A percentile compares a stretch with the other conserved stretches of the same genome.
phyloP scores from a whole-genome alignment of 2,113 vertebrate species.

The Ifrita kowaldi region DNA sequence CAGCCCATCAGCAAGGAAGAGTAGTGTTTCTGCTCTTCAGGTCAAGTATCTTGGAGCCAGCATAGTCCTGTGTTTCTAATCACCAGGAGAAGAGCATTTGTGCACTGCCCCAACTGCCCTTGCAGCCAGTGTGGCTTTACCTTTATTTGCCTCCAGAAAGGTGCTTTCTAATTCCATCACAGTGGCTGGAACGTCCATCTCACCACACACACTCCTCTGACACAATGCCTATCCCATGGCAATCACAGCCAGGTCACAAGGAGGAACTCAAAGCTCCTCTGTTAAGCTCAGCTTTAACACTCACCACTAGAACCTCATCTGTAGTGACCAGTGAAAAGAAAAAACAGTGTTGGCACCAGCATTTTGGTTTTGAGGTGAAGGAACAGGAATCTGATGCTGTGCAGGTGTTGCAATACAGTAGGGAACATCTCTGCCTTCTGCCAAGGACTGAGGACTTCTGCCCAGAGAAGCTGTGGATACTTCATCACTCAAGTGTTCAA shows the following conservation, averaged over 20 bases:
- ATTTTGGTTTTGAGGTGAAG: not conserved
- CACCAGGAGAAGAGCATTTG: not conserved
- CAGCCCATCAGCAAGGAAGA: not conserved
- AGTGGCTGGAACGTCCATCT: not conserved
- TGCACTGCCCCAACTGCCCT: not conserved
- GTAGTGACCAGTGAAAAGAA: not conserved
- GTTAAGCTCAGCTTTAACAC: not conserved
- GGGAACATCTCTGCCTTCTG: not conserved
- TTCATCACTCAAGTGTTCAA: not conserved
- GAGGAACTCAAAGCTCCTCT: not conserved
- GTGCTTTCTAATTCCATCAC: not conserved
- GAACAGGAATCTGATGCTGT: not conserved
- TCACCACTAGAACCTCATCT: not conserved
- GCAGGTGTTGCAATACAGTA: not conserved
- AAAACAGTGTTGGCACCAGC: not conserved
- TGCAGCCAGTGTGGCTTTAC: not conserved
- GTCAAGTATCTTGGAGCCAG: not conserved
- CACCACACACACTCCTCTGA: not conserved
- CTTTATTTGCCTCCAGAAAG: not conserved
- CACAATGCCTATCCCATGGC: not conserved
- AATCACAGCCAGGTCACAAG: not conserved
- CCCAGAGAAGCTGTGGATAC: not conserved
- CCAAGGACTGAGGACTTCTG: not conserved
- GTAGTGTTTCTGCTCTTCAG: not conserved
- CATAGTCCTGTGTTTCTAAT: not conserved